phyloP scores from a whole-genome alignment of 2,888 invertebrate species.

The Caradrina kadenii region DNA sequence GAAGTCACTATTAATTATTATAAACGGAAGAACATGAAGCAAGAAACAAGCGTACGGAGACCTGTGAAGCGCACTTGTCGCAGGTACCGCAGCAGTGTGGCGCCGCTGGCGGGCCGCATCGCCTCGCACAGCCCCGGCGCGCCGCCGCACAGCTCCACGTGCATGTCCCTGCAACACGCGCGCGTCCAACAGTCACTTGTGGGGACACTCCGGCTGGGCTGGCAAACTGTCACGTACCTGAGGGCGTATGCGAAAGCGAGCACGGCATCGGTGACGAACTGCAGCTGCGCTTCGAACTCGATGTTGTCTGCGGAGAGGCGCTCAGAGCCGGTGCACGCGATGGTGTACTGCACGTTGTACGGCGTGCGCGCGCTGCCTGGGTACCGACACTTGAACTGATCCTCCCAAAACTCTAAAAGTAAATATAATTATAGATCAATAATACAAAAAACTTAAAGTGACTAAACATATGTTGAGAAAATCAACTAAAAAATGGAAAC shows the following conservation, averaged over 20 bases:
- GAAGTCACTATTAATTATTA: too few relatives aligned
- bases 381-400: conserved; percentile 96
- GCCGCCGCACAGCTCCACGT: conserved; percentile 94
- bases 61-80: conserved; percentile 94
- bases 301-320: conserved; percentile 93
- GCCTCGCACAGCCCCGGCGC: conserved; percentile 94
- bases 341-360: conserved; percentile 93
- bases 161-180: conserved; percentile 94
- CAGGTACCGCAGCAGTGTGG: conserved; percentile 95
- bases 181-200: background rate
- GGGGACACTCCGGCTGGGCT: background rate
- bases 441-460: background rate
- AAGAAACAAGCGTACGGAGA: conserved; percentile 34
- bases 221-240: conserved; percentile 83
- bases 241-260: conserved; percentile 97
- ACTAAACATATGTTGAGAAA: background rate
- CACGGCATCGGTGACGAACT: conserved; percentile 98
- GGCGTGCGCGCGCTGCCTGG: conserved; percentile 95
- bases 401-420: conserved; percentile 97
- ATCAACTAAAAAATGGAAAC: conserved; percentile 3
- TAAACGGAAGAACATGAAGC: background rate
- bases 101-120: conserved; percentile 97
- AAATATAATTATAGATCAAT: conserved; percentile 44
- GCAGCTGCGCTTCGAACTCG: conserved; percentile 97
- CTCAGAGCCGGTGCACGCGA: conserved; percentile 94